Evolutionary conservation across 1,140 invertebrate species (phyloP).

Genomic region (Drosophila arizonae): DNA sequence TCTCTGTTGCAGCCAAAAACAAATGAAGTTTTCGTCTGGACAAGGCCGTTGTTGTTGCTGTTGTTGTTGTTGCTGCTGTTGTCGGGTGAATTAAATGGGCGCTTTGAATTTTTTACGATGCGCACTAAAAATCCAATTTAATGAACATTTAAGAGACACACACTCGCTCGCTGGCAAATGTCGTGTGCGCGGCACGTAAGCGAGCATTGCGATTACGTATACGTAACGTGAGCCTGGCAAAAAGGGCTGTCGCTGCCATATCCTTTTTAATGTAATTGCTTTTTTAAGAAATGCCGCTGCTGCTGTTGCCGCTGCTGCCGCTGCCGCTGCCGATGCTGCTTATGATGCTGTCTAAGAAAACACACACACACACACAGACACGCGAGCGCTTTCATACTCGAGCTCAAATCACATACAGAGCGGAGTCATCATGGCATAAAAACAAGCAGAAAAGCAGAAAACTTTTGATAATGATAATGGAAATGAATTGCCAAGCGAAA

Average conservation of each 20-base stretch:
- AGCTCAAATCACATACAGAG: constrained; percentile 43
- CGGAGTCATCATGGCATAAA: constrained; percentile 30
- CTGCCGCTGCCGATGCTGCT: constrained; percentile 48
- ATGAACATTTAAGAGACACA: constrained; percentile 82
- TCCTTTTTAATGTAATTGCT: constrained; percentile 82
- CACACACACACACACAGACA: background rate
- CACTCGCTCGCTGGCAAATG: constrained; percentile 26
- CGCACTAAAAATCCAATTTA: constrained; percentile 82
- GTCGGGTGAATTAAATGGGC: constrained; percentile 75
- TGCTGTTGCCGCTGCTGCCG: background rate
- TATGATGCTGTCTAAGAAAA: constrained; percentile 53
- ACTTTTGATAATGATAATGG: constrained; percentile 80
- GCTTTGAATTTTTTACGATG: constrained; percentile 82
- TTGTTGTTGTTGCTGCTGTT: constrained; percentile 61
- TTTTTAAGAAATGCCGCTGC: constrained; percentile 74
- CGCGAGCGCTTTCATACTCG: background rate
- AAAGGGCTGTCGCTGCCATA: constrained; percentile 75
- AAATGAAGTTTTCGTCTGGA: constrained; percentile 50
- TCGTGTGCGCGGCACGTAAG: constrained; percentile 61
- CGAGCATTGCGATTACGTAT: constrained; percentile 72
- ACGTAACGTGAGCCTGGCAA: constrained; percentile 67
- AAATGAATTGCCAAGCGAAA: constrained; percentile 69
- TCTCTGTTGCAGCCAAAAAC: constrained; percentile 26
- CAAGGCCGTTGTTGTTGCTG: constrained; percentile 46
- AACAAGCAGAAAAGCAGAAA: constrained; percentile 59